A percentile compares a stretch with the other conserved stretches of the same genome.
Conservation (phyloP, 2,113 vertebrate species). For the Phrynocephalus versicolor region DNA sequence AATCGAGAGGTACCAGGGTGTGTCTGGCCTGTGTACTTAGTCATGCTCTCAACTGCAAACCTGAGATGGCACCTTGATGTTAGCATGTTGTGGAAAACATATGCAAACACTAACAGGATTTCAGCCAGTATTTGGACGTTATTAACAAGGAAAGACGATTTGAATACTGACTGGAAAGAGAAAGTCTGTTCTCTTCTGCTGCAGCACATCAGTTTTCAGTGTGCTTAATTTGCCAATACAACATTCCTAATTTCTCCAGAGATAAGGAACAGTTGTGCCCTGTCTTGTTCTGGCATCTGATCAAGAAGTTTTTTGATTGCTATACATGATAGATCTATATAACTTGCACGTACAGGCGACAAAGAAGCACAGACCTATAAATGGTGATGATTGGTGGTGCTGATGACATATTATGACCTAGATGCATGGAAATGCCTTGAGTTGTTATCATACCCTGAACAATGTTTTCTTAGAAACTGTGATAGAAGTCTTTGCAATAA, state of each 20-base stretch:
- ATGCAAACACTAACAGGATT: too few relatives aligned
- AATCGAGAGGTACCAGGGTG: too few relatives aligned
- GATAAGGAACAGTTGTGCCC: background rate
- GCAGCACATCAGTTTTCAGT: too few relatives aligned
- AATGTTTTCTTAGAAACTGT: conserved; percentile 42
- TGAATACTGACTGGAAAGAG: too few relatives aligned
- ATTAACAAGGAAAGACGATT: too few relatives aligned
- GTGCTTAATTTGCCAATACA: background rate
- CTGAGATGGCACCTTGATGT: too few relatives aligned
- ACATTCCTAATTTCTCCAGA: too few relatives aligned
- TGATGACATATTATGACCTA: background rate
- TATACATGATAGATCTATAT: background rate
- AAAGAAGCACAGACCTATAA: background rate
- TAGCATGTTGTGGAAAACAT: too few relatives aligned
- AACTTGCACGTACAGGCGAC: background rate
- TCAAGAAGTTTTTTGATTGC: background rate
- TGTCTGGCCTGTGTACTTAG: too few relatives aligned
- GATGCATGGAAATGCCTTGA: background rate
- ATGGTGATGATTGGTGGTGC: background rate
- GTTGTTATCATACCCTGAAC: background rate
- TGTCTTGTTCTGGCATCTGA: background rate
- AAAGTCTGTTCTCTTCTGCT: too few relatives aligned
- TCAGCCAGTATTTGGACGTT: too few relatives aligned
- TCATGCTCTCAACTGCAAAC: too few relatives aligned
- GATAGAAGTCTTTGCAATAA: conserved; percentile 14